A percentile compares a stretch with the other conserved stretches of the same genome.
Conservation (phyloP, 2,888 invertebrate genomes). For the Syritta pipiens region DNA sequence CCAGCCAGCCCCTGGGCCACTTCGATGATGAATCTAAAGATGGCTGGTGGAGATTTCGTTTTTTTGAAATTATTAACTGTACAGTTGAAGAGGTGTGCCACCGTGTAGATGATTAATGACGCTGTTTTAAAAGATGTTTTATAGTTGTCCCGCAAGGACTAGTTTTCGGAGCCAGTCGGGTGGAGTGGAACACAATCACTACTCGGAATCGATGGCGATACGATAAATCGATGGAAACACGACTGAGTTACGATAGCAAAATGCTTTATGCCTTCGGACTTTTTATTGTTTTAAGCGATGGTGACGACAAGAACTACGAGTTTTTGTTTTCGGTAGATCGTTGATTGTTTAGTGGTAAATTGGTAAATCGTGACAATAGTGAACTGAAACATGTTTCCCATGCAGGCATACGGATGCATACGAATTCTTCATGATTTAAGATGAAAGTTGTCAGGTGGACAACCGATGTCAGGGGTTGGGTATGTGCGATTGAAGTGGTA, state of each 20-base stretch:
- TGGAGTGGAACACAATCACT: too few relatives aligned
- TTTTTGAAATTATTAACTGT: constrained; percentile 37
- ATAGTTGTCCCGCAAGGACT: constrained; percentile 7
- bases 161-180: background rate
- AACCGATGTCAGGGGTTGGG: constrained; percentile 55
- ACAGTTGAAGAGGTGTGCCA: constrained; percentile 9
- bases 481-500: constrained; percentile 1
- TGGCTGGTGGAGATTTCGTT: constrained; percentile 26
- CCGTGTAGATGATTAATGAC: constrained; percentile 39
- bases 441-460: constrained; percentile 52
- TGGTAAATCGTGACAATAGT: constrained; percentile 44
- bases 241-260: constrained; percentile 1
- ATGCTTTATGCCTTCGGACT: constrained; percentile 3
- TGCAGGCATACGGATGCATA: background rate
- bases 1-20: background rate
- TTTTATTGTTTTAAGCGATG: constrained; percentile 39
- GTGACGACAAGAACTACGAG: constrained; percentile 24
- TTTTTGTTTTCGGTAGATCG: background rate
- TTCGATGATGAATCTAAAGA: too few relatives aligned
- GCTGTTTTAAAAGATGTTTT: constrained; percentile 9
- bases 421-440: background rate
- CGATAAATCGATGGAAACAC: constrained; percentile 26
- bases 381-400: constrained; percentile 23
- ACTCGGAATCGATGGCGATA: too few relatives aligned
- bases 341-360: constrained; percentile 10